A percentile compares a stretch with the other conserved stretches of the same genome.
Evolutionary conservation across 2,113 vertebrate species (phyloP).

Genomic region (Corythornis cristatus): DNA sequence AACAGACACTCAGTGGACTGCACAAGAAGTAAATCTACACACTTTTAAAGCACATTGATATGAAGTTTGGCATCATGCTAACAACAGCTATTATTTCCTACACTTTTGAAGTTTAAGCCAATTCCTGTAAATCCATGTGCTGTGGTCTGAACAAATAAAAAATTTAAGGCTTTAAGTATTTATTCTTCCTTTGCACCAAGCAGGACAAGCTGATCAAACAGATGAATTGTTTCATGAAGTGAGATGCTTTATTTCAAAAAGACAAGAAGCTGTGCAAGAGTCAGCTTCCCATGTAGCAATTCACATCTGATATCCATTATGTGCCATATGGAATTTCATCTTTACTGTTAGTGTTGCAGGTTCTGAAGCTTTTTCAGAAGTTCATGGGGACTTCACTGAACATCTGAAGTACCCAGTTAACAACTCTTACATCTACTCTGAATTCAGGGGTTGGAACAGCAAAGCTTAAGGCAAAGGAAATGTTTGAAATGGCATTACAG

Average conservation of each 20-base stretch:
- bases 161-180: not conserved
- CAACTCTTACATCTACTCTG: not conserved
- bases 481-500: not conserved
- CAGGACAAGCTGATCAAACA: not conserved
- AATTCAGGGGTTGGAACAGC: not conserved
- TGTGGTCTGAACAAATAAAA: not conserved
- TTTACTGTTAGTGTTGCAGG: not conserved
- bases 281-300: not conserved
- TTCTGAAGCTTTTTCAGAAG: not conserved
- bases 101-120: not conserved
- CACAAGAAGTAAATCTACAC: not conserved
- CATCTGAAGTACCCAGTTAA: not conserved
- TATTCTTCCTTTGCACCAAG: not conserved
- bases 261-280: not conserved
- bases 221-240: not conserved
- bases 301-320: not conserved
- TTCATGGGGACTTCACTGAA: not conserved
- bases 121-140: not conserved
- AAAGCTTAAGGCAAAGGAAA: not conserved
- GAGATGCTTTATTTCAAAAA: not conserved
- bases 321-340: not conserved
- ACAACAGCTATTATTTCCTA: not conserved
- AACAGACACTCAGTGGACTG: not conserved
- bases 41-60: not conserved
- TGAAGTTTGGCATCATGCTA: not conserved